Base-by-base conservation (phyloP, 1,140 invertebrate species). In the Spodoptera frugiperda region DNA sequence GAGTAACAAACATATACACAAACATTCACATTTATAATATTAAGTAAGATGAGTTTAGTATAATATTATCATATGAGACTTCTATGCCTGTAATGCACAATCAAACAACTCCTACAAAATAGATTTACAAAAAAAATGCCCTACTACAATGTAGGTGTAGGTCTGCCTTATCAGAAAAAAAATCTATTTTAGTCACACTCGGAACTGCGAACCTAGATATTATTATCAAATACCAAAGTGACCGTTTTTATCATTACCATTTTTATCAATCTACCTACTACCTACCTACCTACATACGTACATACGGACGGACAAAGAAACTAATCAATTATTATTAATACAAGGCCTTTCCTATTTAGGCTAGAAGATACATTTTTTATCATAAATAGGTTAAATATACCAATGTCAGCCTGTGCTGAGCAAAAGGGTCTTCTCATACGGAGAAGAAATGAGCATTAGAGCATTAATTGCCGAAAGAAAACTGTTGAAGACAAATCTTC, bases 261-360 rank as follows among this genome's bases (percentile, higher is more conserved):
- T 63, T 63, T 63, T 63, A 44, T 63, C 59, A 44, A 44, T 19
- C 33, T 63, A 63, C 33, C 30, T 61, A 39, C 33, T 63, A 63
- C 33, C 15, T 63, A 44, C 33, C 44, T 19, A 15, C 30, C 39
- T 44, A 15, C 30, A 25, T 63, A 63, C 33, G 14, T 63, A 44
- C 33, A 63, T 19, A 15, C 30, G 15, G 59, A 30, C 14, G 19
- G 25, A 21, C 30, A 61, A 39, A 30, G 25, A 39, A 39, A 39
- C 33, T 39, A 39, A 39, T 39, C 1, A 9, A 9, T 9, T 39
- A 39, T 9, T 39, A 39, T 39, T 9, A 17, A 6, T 17, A 10
- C 59, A 63, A 44, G 59, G 59, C 19, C 33, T 63, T 17, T 46
- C n/a, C 33, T 44, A 44, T 63, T 61, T 63, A 33, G 59, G 44